Conservation (phyloP, 1,140 invertebrate species). For the Monomorium pharaonis region DNA sequence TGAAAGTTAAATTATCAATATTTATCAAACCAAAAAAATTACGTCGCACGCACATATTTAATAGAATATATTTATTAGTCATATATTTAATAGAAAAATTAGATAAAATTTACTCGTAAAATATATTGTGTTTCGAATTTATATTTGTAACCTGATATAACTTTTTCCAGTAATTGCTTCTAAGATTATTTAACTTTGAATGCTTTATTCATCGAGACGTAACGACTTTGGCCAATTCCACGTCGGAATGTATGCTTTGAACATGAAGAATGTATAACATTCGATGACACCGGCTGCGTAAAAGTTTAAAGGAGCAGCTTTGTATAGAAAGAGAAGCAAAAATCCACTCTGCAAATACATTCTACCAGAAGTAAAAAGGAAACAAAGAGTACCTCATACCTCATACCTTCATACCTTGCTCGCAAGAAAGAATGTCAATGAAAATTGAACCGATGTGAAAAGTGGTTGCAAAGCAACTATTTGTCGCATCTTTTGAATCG, state of each 20-base stretch:
- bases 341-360: conserved; percentile 19
- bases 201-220: neutral
- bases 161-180: neutral
- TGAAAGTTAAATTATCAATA: neutral
- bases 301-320: conserved; percentile 29
- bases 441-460: conserved; percentile 34
- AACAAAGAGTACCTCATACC: conserved; percentile 41
- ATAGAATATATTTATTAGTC: neutral
- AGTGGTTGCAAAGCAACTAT: conserved; percentile 13
- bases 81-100: neutral
- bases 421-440: conserved; percentile 16
- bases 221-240: neutral
- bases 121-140: conserved; percentile 4
- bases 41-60: neutral
- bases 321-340: conserved; percentile 6
- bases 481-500: conserved; percentile 5
- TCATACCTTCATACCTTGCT: conserved; percentile 4
- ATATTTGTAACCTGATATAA: neutral
- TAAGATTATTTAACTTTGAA: conserved; percentile 21
- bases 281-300: neutral
- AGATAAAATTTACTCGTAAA: neutral
- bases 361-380: neutral
- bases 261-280: conserved; percentile 32
- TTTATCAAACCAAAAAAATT: neutral
- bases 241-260: conserved; percentile 24